Conservation (phyloP, 2,888 invertebrate genomes). For the Cerastis leucographa region DNA sequence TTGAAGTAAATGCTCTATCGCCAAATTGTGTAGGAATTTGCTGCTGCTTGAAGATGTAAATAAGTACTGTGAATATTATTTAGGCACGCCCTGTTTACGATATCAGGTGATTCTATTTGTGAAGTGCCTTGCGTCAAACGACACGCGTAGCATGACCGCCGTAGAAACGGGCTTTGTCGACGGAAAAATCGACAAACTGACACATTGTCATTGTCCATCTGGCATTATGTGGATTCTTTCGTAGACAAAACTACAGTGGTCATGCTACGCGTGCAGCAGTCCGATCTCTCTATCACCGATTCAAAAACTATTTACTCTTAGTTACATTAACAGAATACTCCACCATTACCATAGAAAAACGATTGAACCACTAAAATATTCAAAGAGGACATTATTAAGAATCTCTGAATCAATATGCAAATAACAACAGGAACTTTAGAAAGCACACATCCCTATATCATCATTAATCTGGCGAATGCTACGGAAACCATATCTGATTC, state of each 20-base stretch:
- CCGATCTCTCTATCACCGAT: not conserved
- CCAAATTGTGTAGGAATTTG: not conserved
- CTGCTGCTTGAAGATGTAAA: not conserved
- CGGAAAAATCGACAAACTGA: too few relatives aligned
- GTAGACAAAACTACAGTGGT: too few relatives aligned
- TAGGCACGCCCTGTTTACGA: not conserved
- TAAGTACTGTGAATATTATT: not conserved
- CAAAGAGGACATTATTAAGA: constrained; percentile 57
- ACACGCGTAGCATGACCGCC: too few relatives aligned
- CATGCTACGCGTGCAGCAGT: too few relatives aligned
- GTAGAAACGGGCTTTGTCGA: too few relatives aligned
- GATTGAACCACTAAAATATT: constrained; percentile 34
- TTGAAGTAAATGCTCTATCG: not conserved
- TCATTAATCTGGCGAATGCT: constrained; percentile 83
- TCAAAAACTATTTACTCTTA: not conserved
- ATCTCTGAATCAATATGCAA: constrained; percentile 68
- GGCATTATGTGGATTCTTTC: too few relatives aligned
- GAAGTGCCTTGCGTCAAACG: not conserved
- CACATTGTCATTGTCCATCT: too few relatives aligned
- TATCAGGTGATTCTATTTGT: not conserved
- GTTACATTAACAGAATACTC: not conserved
- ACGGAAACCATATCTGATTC: constrained; percentile 82
- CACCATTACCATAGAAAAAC: constrained; percentile 50
- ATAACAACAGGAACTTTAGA: constrained; percentile 72
- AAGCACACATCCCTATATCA: constrained; percentile 78